Percentiles rank a stretch among this genome's conserved stretches.
These are phyloP conservation scores for Gnathonemus echidnorhynchus DNA, from an alignment of 2,113 vertebrate genomes.

Conservation along the genomic window DNA sequence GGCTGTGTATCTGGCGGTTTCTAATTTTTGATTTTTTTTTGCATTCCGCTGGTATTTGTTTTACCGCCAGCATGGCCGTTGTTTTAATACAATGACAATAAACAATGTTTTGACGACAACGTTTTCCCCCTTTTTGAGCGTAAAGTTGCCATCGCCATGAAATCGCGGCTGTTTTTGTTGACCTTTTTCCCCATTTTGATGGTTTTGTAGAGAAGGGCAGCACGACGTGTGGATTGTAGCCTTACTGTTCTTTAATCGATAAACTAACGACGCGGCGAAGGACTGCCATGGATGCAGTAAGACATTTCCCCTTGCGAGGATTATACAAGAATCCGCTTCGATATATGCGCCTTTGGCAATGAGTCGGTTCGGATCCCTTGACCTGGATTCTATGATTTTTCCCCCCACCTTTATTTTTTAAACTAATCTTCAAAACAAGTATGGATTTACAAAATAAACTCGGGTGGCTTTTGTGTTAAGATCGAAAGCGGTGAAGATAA, in stretches of 20 bases:
- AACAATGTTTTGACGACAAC: constrained; percentile 12
- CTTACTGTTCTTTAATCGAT: constrained; percentile 37
- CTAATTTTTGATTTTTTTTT: constrained; percentile 36
- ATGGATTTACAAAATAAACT: constrained; percentile 53
- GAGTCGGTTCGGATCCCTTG: constrained; percentile 54
- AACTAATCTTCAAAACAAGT: constrained; percentile 35
- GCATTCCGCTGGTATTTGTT: constrained; percentile 32
- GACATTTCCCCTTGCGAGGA: constrained; percentile 39
- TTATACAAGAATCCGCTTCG: constrained; percentile 48
- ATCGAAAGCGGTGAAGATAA: constrained; percentile 41
- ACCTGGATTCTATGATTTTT: constrained; percentile 53
- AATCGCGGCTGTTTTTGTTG: constrained; percentile 3
- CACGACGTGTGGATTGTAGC: constrained; percentile 50
- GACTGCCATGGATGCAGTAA: constrained; percentile 45
- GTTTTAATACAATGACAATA: not conserved
- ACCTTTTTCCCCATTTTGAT: constrained; percentile 35
- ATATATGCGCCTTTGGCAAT: constrained; percentile 33
- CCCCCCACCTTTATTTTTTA: constrained; percentile 13
- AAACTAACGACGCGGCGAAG: constrained; percentile 41
- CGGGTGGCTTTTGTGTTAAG: constrained; percentile 24
- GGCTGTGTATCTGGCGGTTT: constrained; percentile 39
- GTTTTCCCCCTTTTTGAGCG: not conserved
- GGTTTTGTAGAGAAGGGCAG: constrained; percentile 26
- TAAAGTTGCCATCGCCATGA: constrained; percentile 22
- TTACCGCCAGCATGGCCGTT: constrained; percentile 25